phyloP scores from a whole-genome alignment of 2,797 vertebrate genomes.

The Chanos chanos region DNA sequence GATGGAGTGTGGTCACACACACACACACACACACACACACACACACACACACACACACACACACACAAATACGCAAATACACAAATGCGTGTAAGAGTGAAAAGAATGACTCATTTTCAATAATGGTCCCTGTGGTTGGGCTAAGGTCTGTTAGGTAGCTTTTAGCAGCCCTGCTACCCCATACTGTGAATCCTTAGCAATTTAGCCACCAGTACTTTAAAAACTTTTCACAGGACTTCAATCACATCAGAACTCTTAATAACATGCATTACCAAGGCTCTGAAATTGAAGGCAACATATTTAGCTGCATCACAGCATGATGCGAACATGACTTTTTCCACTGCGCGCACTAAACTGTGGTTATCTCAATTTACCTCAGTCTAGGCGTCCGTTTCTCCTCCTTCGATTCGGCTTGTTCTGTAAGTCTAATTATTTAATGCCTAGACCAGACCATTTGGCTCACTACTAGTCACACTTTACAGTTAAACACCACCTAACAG shows the following conservation, averaged over 20 bases:
- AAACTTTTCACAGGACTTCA: slow-evolving; percentile 16
- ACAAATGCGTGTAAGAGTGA: slow-evolving; percentile 21
- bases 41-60: too few species aligned
- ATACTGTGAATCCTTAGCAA: slow-evolving; percentile 21
- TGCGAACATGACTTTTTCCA: slow-evolving; percentile 33
- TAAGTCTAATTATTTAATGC: slow-evolving; percentile 44
- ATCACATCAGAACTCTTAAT: slow-evolving; percentile 37
- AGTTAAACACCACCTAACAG: neutral
- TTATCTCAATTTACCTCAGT: slow-evolving; percentile 34
- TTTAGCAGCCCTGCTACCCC: slow-evolving; percentile 7
- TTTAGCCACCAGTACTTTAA: slow-evolving; percentile 29
- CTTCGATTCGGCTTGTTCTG: slow-evolving; percentile 23
- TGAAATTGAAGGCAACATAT: slow-evolving; percentile 7
- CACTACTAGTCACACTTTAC: slow-evolving; percentile 20
- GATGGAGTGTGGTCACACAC: too few species aligned
- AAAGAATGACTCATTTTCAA: slow-evolving; percentile 4
- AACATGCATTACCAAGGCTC: slow-evolving; percentile 34
- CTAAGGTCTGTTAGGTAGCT: slow-evolving; percentile 11
- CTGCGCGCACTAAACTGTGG: slow-evolving; percentile 14
- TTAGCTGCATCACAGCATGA: slow-evolving; percentile 34
- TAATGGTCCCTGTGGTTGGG: slow-evolving; percentile 6
- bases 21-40: too few species aligned
- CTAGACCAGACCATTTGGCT: slow-evolving; percentile 24
- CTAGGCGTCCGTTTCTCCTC: neutral
- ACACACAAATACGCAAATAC: too few species aligned